Evolutionary conservation across 2,113 vertebrate genomes (phyloP), one percentile per base, ranked within the genome.

Genomic region (Lichenostomus cassidix): DNA sequence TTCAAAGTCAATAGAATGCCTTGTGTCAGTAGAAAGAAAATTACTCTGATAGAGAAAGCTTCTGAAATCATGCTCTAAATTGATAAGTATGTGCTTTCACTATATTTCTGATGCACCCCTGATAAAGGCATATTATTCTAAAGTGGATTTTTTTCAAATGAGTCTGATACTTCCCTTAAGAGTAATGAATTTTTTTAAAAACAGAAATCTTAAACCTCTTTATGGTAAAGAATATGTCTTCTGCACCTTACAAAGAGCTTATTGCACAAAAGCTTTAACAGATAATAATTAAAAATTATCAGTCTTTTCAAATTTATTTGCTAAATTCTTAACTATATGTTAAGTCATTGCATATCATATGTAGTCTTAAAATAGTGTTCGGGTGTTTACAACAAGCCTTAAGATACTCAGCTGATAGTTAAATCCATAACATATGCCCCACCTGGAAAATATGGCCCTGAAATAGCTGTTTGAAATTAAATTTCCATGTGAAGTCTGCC

Each of bases 361-460:
- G 44, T 71, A 42, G 56, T 71, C 41, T 89, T 94, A 93, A 93
- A 88, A 83, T 92, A 92, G 37, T 81, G 37, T 46, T 87, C 31
- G 82, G 37, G 64, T 93, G 73, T 53, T 92, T 89, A 41, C 25
- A 78, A 70, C n/a, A 69, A 90, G n/a, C 94, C 49, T 93, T 88
- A 64, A 93, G 87, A 80, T 83, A 89, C 41, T 83, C 68, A 78
- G 63, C 69, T 92, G 92, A 95, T 92, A 71, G 58, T 85, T 94
- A 92, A 96, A 95, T 95, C 44, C 19, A 20, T 96, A 95, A 95
- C 93, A 83, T 90, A 81, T 90, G 83, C 68, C 82, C 78, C 93
- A 94, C 85, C 90, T 94, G 93, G 92, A 95, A 92, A 95, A 93
- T 65, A 93, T 60, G 75, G 41, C 68, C 76, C 83, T 83, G 80